Evolutionary conservation across 2,797 vertebrate species (phyloP).

Genomic region (Phaenicophaeus curvirostris): DNA sequence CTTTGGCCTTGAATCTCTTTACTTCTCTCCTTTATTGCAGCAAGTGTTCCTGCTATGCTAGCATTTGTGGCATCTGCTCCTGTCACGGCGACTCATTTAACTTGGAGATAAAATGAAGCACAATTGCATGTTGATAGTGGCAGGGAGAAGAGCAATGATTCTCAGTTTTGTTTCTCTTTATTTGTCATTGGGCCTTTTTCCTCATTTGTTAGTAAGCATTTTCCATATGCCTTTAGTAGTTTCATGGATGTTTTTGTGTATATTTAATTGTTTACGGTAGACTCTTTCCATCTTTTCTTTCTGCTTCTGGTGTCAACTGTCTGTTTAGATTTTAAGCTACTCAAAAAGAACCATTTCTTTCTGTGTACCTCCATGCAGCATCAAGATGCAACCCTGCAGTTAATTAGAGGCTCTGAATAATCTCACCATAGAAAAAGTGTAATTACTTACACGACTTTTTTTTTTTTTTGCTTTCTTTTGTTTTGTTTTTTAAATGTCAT

Average conservation of each 20-base stretch:
- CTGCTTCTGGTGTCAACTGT: conserved; percentile 22
- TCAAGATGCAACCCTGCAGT: not conserved
- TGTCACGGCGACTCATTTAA: not conserved
- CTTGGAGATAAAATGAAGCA: not conserved
- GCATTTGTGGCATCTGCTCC: not conserved
- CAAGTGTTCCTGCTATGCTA: not conserved
- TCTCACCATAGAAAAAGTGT: not conserved
- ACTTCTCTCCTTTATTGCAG: not conserved
- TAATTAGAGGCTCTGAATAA: not conserved
- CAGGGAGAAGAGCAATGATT: conserved; percentile 25
- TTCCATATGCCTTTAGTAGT: conserved; percentile 22
- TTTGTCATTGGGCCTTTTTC: not conserved
- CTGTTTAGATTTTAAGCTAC: not conserved
- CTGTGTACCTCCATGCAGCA: not conserved
- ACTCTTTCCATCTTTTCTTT: conserved; percentile 7
- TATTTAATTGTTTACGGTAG: conserved; percentile 36
- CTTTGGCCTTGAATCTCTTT: not conserved
- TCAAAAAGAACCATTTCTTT: not conserved
- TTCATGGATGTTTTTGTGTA: conserved; percentile 39
- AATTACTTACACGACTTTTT: not conserved
- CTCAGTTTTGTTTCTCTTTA: conserved; percentile 16
- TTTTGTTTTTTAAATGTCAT: not conserved
- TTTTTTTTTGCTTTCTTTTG: not conserved
- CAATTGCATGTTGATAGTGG: not conserved
- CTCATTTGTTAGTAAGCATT: not conserved